Evolutionary conservation across 1,140 invertebrate species (phyloP).

Genomic region (Neelides sp.): DNA sequence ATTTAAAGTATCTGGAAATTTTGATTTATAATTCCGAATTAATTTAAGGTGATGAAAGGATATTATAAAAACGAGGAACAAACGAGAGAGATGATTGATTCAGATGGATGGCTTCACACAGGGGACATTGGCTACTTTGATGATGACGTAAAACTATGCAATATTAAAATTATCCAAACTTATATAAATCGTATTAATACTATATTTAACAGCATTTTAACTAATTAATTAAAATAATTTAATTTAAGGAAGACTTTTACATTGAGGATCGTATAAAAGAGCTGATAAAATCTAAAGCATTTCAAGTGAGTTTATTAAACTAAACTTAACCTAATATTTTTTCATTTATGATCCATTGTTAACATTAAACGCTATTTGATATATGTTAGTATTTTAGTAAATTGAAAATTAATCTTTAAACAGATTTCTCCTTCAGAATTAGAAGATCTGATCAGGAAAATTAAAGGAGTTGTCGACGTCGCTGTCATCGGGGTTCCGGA

Average conservation of each 20-base stretch:
- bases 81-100: slow-evolving; percentile 17
- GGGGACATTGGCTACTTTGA: slow-evolving; percentile 27
- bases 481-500: slow-evolving; percentile 46
- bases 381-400: background rate
- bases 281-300: slow-evolving; percentile 43
- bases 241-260: slow-evolving; percentile 11
- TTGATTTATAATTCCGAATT: slow-evolving; percentile 1
- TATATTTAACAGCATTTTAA: background rate
- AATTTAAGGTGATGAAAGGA: slow-evolving; percentile 30
- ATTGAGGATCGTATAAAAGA: slow-evolving; percentile 28
- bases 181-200: too few relatives aligned
- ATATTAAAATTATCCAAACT: too few relatives aligned
- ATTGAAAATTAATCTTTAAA: too few relatives aligned
- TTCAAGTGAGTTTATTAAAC: slow-evolving; percentile 37
- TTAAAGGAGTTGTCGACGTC: slow-evolving; percentile 39
- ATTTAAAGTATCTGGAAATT: background rate
- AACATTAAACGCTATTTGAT: background rate
- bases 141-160: too few relatives aligned
- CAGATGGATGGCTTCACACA: slow-evolving; percentile 27
- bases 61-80: slow-evolving; percentile 27
- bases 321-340: too few relatives aligned
- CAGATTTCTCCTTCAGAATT: slow-evolving; percentile 45
- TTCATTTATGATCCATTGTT: too few relatives aligned
- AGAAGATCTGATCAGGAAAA: slow-evolving; percentile 41
- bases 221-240: background rate